Conservation (phyloP, 2,888 invertebrate species). For the Nycteola revayana region DNA sequence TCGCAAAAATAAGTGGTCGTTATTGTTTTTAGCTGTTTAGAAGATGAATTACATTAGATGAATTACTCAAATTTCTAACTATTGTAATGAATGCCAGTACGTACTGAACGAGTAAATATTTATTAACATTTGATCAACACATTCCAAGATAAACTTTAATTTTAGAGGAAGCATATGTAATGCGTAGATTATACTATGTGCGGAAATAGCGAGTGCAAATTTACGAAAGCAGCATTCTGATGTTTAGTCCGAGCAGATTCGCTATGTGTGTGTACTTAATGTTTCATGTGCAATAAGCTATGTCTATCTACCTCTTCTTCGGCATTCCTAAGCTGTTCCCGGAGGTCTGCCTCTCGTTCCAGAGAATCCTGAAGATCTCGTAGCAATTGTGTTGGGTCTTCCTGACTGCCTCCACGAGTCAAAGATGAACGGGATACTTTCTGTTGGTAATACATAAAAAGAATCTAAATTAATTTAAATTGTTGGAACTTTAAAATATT, state of each 20-base stretch:
- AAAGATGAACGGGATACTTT: slow-evolving; percentile 88
- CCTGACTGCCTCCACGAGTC: slow-evolving; percentile 90
- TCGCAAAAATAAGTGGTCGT: slow-evolving; percentile 38
- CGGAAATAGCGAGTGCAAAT: slow-evolving; percentile 1
- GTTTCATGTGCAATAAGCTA: too few relatives aligned
- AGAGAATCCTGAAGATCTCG: slow-evolving; percentile 95
- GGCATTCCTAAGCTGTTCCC: slow-evolving; percentile 95
- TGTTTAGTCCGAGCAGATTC: too few relatives aligned
- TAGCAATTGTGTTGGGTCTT: slow-evolving; percentile 90
- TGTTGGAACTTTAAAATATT: too few relatives aligned
- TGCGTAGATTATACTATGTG: slow-evolving; percentile 9
- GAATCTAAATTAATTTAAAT: too few relatives aligned
- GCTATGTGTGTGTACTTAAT: too few relatives aligned
- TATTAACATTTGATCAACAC: slow-evolving; percentile 2
- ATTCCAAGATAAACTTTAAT: slow-evolving; percentile 20
- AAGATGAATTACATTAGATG: slow-evolving; percentile 18
- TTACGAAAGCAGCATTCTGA: too few relatives aligned
- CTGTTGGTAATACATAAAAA: too few relatives aligned
- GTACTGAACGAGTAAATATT: not conserved
- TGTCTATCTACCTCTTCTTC: slow-evolving; percentile 96
- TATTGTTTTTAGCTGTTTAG: slow-evolving; percentile 39
- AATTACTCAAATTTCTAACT: slow-evolving; percentile 32
- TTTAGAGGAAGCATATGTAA: slow-evolving; percentile 10
- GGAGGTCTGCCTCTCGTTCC: slow-evolving; percentile 95
- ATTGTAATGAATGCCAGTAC: slow-evolving; percentile 15